These are phyloP conservation scores for Cosmia pyralina DNA, from an alignment of 2,888 invertebrate genomes.

Conservation along the genomic window DNA sequence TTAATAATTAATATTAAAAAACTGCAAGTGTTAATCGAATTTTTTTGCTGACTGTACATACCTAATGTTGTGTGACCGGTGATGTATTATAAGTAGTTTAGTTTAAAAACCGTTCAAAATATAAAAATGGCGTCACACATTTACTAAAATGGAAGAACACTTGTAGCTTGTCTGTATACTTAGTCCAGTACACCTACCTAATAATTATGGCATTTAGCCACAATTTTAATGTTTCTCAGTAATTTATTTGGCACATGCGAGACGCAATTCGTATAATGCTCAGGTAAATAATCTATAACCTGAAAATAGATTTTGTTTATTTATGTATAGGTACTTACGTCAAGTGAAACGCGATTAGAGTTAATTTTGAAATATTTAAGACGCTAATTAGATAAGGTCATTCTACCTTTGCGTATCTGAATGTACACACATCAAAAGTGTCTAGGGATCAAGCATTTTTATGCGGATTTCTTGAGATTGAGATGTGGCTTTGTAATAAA, in stretches of 20 bases:
- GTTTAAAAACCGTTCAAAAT: no score
- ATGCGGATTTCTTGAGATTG: no score
- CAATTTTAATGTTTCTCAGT: conserved; percentile 51
- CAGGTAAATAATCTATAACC: conserved; percentile 54
- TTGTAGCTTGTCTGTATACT: background rate
- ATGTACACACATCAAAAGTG: no score
- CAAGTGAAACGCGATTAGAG: background rate
- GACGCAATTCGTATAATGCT: conserved; percentile 28
- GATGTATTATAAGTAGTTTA: no score
- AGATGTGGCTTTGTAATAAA: no score
- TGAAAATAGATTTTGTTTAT: conserved; percentile 54
- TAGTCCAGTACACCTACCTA: conserved; percentile 2
- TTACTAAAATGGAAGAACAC: conserved; percentile 18
- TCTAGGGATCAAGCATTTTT: no score
- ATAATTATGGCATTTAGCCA: conserved; percentile 61
- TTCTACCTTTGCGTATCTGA: background rate
- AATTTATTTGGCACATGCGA: conserved; percentile 50
- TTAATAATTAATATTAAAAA: no score
- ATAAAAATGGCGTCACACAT: background rate
- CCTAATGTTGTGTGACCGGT: no score
- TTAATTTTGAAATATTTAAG: conserved; percentile 17
- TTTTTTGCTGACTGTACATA: no score
- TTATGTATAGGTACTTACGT: conserved; percentile 9
- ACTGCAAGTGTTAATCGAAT: no score
- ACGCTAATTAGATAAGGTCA: background rate